Conservation (phyloP, 2,797 vertebrate species). For the Mionectes olivaceus region DNA sequence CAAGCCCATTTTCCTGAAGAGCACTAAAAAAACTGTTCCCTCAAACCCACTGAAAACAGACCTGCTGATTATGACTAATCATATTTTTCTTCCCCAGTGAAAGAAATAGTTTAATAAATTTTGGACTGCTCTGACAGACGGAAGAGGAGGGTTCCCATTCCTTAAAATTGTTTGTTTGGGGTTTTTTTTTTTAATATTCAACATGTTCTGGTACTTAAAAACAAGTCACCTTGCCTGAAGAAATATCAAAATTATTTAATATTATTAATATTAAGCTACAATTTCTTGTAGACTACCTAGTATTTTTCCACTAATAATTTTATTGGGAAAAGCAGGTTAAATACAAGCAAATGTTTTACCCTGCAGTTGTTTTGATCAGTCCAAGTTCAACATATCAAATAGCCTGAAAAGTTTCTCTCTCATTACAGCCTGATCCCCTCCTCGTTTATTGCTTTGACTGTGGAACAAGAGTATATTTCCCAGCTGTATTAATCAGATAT, state of each 20-base stretch:
- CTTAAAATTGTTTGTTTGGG: no score
- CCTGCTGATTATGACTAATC: accelerated
- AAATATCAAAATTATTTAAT: not conserved
- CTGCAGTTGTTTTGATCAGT: not conserved
- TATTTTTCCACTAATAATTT: not conserved
- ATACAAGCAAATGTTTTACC: not conserved
- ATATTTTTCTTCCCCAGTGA: not conserved
- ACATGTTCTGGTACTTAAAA: not conserved
- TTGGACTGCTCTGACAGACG: not conserved
- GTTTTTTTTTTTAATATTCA: no score
- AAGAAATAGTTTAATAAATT: not conserved
- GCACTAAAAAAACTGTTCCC: not conserved
- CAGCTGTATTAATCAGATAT: constrained; percentile 8
- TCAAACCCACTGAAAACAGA: not conserved
- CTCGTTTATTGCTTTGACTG: not conserved
- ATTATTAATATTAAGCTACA: not conserved
- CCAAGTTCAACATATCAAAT: not conserved
- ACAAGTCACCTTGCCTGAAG: not conserved
- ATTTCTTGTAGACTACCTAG: not conserved
- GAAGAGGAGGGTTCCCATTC: not conserved
- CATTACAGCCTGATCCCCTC: not conserved
- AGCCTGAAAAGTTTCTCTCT: not conserved
- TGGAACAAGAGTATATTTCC: not conserved
- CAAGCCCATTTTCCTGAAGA: not conserved
- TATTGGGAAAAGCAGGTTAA: not conserved